phyloP scores from a whole-genome alignment of 2,888 invertebrate species.

The Cheilosia pagana region DNA sequence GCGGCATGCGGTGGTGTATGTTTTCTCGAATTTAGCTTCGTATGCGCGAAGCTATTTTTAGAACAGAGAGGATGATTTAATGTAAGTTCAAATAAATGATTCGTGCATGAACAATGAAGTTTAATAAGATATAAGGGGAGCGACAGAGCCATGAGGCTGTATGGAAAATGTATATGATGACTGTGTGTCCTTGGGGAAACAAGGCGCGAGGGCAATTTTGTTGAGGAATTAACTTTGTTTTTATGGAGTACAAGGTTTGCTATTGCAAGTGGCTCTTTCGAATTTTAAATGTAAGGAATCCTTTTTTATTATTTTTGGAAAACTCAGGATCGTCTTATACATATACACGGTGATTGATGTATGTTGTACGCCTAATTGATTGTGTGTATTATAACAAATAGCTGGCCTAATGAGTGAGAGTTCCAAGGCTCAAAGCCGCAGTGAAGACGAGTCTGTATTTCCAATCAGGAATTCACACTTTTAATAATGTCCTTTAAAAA shows the following conservation, averaged over 20 bases:
- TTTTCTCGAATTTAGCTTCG: constrained; percentile 57
- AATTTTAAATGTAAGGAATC: background rate
- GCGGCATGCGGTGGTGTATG: constrained; percentile 37
- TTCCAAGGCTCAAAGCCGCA: too few relatives aligned
- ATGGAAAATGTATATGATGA: constrained; percentile 23
- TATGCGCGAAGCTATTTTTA: constrained; percentile 68
- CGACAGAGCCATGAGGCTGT: background rate
- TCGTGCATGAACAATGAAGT: constrained; percentile 54
- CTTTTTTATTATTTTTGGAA: background rate
- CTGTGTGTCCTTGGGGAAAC: constrained; percentile 16
- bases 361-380: too few relatives aligned
- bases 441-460: too few relatives aligned
- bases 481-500: too few relatives aligned
- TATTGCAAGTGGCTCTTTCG: background rate
- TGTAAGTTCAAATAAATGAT: constrained; percentile 68
- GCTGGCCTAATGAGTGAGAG: too few relatives aligned
- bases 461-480: too few relatives aligned
- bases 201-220: constrained; percentile 7
- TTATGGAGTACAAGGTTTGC: background rate
- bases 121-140: constrained; percentile 41
- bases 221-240: background rate
- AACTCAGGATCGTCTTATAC: too few relatives aligned
- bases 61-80: constrained; percentile 67
- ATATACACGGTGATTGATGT: too few relatives aligned
- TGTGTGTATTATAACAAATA: too few relatives aligned